Evolutionary conservation across 1,140 invertebrate species (phyloP), one percentile per base, ranked within the genome.

Genomic region (Conus betulinus): DNA sequence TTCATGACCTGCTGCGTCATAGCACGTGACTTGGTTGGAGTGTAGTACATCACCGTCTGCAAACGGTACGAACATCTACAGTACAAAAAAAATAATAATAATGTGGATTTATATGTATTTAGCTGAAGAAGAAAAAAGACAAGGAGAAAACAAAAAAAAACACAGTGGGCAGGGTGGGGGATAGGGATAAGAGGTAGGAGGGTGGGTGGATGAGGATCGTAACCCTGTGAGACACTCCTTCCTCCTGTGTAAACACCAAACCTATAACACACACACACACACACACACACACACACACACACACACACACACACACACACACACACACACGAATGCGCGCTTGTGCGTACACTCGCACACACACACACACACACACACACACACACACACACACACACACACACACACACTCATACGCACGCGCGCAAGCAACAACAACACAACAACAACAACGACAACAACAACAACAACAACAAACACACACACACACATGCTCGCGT

Each of bases 1-100:
- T 90, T 93, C 15, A 89, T 89, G 11, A 95, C 90, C 67, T 92
- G 89, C 78, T 92, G 88, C 10, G 92, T 92, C 15, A 90, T 87
- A 6, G 91, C 88, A 27, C 93, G 90, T 20, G 92, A 90, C 87
- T 91, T 90, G 57, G 83, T 90, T 5, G 87, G 67, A 0, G 92
- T 87, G 74, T 92, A 88, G 85, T 91, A 93, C 25, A 88, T 91
- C 23, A 89, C 89, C 53, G 91, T 92, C 93, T 93, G 90, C 53
- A 89, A 89, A 88, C 27, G 25, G 25, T 25, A 67, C 81, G 25
- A 78, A 39, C 76, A 78, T 17, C 2, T 3, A 74, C 20, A 23
- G 71, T 8, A 74, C 3, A 25, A 78, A 39, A 27, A 78, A 78
- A 51, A 39, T 8, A 57, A 57, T 57, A 57, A 57, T 13, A 60